Conservation (phyloP, 37 sponge, comb jelly and placozoan genomes). For the Dysidea cf. avara region DNA sequence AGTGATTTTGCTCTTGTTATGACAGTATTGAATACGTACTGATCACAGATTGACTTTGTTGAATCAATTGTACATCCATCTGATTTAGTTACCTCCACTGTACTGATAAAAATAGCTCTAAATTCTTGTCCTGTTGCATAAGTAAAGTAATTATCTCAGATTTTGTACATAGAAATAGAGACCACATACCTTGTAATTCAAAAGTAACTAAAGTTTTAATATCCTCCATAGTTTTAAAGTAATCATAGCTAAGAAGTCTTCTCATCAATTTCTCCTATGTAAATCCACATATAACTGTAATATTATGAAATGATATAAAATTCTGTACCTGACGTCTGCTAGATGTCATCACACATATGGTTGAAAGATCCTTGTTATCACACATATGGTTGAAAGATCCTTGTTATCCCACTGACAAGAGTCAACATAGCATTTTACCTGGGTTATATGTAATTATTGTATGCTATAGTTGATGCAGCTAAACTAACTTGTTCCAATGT, state of each 20-base stretch:
- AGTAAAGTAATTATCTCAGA: too few relatives aligned
- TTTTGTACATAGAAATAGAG: too few relatives aligned
- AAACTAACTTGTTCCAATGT: too few relatives aligned
- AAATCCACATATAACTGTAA: too few relatives aligned
- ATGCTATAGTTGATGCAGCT: too few relatives aligned
- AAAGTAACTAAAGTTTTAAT: conserved; percentile 5
- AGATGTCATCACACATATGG: conserved; percentile 55
- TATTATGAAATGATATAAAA: too few relatives aligned
- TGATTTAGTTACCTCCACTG: conserved; percentile 38
- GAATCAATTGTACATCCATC: conserved; percentile 48
- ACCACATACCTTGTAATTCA: conserved; percentile 8
- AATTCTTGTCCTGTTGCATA: conserved; percentile 56
- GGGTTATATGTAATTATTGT: neutral
- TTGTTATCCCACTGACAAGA: conserved; percentile 34
- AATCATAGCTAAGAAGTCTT: neutral
- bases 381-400: too few relatives aligned
- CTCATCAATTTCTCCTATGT: too few relatives aligned
- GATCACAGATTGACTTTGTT: conserved; percentile 62
- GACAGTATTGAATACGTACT: conserved; percentile 65
- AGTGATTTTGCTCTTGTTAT: conserved; percentile 64
- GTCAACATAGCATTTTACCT: conserved; percentile 27
- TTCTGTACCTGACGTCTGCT: conserved; percentile 43
- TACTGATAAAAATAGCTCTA: conserved; percentile 58
- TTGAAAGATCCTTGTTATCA: conserved; percentile 7
- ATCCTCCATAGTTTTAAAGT: conserved; percentile 5